Conservation (phyloP, 1,140 invertebrate genomes). For the Lepidurus arcticus region DNA sequence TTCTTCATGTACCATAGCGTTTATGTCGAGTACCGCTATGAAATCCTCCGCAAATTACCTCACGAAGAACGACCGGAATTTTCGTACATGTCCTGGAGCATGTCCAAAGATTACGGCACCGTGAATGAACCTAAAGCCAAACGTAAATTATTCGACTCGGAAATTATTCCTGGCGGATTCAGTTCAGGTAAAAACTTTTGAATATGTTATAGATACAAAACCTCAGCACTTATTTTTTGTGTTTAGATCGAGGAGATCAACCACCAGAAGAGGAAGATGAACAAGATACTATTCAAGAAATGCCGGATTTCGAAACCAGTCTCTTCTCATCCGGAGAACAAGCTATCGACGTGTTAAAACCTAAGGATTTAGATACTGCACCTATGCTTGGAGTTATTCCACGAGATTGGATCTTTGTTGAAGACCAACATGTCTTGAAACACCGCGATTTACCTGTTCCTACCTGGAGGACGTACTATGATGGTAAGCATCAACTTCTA, state of each 20-base stretch:
- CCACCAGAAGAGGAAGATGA: neutral
- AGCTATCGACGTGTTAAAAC: neutral
- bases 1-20: slow-evolving; percentile 29
- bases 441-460: neutral
- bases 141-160: neutral
- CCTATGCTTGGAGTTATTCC: slow-evolving; percentile 25
- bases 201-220: neutral
- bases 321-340: neutral
- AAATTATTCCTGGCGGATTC: neutral
- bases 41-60: slow-evolving; percentile 27
- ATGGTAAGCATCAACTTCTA: slow-evolving; percentile 23
- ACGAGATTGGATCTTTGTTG: slow-evolving; percentile 33
- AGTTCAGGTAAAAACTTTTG: neutral
- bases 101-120: slow-evolving; percentile 22
- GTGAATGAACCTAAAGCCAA: neutral
- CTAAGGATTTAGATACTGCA: neutral
- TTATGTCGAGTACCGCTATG: slow-evolving; percentile 33
- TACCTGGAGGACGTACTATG: slow-evolving; percentile 30
- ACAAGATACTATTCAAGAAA: neutral
- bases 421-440: slow-evolving; percentile 12
- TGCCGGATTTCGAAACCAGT: neutral
- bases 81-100: slow-evolving; percentile 23
- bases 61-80: slow-evolving; percentile 8
- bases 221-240: neutral
- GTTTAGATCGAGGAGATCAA: neutral